A percentile compares a stretch with the other conserved stretches of the same genome.
Conservation (phyloP, 2,113 vertebrate genomes). For the Gobius niger region DNA sequence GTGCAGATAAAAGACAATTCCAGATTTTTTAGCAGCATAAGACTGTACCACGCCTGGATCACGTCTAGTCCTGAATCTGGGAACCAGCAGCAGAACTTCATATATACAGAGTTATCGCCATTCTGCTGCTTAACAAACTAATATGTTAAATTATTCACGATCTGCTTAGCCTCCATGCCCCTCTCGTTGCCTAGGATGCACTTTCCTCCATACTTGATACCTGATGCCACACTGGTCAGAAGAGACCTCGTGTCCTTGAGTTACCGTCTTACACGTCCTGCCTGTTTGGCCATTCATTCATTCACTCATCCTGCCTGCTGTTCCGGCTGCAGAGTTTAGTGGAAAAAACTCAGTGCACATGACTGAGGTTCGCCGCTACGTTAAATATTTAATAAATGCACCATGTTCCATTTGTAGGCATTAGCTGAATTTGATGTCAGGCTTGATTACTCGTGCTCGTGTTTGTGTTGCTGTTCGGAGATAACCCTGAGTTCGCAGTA, state of each 20-base stretch:
- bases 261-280: not conserved
- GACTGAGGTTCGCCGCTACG: constrained; percentile 30
- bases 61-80: too few relatives aligned
- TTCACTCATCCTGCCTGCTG: constrained; percentile 15
- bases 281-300: not conserved
- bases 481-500: constrained; percentile 33
- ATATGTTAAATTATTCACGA: not conserved
- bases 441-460: constrained; percentile 27
- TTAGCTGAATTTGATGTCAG: constrained; percentile 42
- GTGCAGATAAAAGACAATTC: too few relatives aligned
- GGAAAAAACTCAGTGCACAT: constrained; percentile 16
- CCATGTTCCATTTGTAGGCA: constrained; percentile 55
- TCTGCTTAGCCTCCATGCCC: constrained; percentile 22
- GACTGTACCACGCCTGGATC: too few relatives aligned
- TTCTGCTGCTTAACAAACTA: constrained; percentile 15
- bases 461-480: constrained; percentile 5
- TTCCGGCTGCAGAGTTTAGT: not conserved
- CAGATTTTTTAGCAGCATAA: too few relatives aligned
- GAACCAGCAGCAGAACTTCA: too few relatives aligned
- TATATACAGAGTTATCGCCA: constrained; percentile 17
- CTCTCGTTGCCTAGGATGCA: not conserved
- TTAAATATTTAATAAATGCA: constrained; percentile 57
- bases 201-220: not conserved
- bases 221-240: constrained; percentile 7
- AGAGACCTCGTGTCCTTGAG: not conserved